These are phyloP conservation scores for Lampris incognitus DNA, from an alignment of 2,113 vertebrate species.

Conservation along the genomic window DNA sequence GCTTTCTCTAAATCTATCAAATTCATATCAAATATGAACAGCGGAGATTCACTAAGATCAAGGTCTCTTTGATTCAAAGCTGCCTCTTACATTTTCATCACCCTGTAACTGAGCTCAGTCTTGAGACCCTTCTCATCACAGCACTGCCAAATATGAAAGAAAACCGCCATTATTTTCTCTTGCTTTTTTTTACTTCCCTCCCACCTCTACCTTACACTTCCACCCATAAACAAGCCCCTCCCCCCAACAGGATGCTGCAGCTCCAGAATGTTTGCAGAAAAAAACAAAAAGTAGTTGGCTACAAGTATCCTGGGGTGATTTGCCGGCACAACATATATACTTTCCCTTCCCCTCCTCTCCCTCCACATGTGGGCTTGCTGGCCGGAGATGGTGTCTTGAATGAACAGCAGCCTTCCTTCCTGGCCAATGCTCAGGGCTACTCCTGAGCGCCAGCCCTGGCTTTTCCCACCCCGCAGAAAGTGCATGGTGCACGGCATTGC, in stretches of 20 bases:
- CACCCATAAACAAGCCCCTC: constrained; percentile 23
- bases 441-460: too few species aligned
- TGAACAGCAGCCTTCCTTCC: too few species aligned
- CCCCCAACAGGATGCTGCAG: constrained; percentile 16
- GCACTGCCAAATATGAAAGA: constrained; percentile 23
- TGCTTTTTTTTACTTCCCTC: constrained; percentile 7
- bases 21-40: constrained; percentile 14
- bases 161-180: constrained; percentile 21
- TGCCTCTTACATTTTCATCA: constrained; percentile 23
- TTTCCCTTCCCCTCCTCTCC: constrained; percentile 18
- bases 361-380: constrained; percentile 29
- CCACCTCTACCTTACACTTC: constrained; percentile 26
- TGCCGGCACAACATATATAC: constrained; percentile 22
- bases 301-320: not conserved
- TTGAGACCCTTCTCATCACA: constrained; percentile 15
- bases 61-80: constrained; percentile 37
- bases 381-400: too few species aligned
- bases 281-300: not conserved
- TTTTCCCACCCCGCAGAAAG: too few species aligned
- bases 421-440: too few species aligned
- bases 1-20: too few species aligned
- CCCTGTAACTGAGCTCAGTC: constrained; percentile 22
- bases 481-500: too few species aligned
- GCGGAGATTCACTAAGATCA: constrained; percentile 17
- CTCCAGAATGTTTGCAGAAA: constrained; percentile 21